These are phyloP conservation scores for Steatocranus sp. DNA, from an alignment of 2,797 vertebrate species.

Conservation along the genomic window DNA sequence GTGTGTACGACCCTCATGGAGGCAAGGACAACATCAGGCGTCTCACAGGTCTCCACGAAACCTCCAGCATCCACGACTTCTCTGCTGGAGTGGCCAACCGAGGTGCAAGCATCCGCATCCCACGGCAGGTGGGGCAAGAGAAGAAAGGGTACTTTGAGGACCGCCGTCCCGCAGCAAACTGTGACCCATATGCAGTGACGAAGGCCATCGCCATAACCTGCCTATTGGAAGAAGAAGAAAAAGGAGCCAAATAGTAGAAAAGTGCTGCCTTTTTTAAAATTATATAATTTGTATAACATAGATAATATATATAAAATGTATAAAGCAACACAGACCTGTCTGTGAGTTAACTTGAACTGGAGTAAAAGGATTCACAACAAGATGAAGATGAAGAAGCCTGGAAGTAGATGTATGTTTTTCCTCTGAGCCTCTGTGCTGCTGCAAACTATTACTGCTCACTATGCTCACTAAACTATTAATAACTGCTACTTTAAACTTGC, in stretches of 20 bases:
- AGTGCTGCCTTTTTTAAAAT: background rate
- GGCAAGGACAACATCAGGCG: constrained; percentile 83
- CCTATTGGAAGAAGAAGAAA: constrained; percentile 33
- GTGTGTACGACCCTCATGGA: constrained; percentile 74
- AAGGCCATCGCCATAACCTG: constrained; percentile 75
- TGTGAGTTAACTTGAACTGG: background rate
- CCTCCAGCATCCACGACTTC: constrained; percentile 80
- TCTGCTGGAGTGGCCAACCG: constrained; percentile 80
- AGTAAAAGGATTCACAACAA: background rate
- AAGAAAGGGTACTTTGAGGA: constrained; percentile 85
- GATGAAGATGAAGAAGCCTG: background rate
- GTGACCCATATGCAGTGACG: constrained; percentile 84
- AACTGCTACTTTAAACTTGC: background rate
- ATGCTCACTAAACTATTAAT: background rate
- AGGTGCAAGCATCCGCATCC: constrained; percentile 82
- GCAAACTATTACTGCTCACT: background rate
- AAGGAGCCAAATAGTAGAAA: background rate
- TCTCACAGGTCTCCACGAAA: constrained; percentile 82
- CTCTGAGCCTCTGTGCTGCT: background rate
- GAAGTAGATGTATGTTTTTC: background rate
- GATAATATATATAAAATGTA: background rate
- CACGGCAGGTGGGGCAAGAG: constrained; percentile 78
- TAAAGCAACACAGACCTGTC: background rate
- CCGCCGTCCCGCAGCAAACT: constrained; percentile 85
- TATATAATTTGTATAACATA: background rate